Evolutionary conservation across 1,140 invertebrate genomes (phyloP), one percentile per base, ranked within the genome.

Genomic region (Cydia fagiglandana): DNA sequence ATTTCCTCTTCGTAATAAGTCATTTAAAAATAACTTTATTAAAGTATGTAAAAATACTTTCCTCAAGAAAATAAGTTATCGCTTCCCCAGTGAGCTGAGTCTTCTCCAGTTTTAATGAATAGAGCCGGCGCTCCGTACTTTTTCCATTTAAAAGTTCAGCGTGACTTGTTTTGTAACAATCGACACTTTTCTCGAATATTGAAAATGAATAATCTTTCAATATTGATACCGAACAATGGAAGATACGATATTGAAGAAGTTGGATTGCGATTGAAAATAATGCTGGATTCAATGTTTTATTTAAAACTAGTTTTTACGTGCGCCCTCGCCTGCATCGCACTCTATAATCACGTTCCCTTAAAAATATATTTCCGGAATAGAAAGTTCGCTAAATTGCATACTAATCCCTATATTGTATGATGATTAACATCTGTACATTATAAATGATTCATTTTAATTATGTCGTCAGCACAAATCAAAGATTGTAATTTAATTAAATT

Each of bases 121-220:
- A 82, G 88, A 87, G 84, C 87, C 85, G 77, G 74, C 77, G 77
- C 81, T 78, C 64, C 79, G 76, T 80, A 82, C 83, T 89, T 87
- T 75, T 89, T 86, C 85, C 85, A 88, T 89, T 88, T 88, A 86
- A 84, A 89, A 88, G 79, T 89, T 85, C 74, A 77, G 81, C 80
- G 80, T 85, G 82, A 80, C 82, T 85, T 83, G 76, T 85, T 83
- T 81, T 81, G 80, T 81, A 83, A 80, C 78, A 84, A 80, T 76
- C 77, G 81, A 79, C 76, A 74, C 74, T 80, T 80, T 83, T 82
- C 73, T 24, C 66, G 34, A 70, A 70, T 70, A 70, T 70, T 70
- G 66, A 73, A 73, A 53, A 50, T 73, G 41, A 73, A 73, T 47
- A 73, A 50, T 73, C 20, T 73, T 50, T 73, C 34, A 68, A 68